These are phyloP conservation scores for Boloria selene DNA, from an alignment of 2,888 invertebrate genomes.

Conservation along the genomic window DNA sequence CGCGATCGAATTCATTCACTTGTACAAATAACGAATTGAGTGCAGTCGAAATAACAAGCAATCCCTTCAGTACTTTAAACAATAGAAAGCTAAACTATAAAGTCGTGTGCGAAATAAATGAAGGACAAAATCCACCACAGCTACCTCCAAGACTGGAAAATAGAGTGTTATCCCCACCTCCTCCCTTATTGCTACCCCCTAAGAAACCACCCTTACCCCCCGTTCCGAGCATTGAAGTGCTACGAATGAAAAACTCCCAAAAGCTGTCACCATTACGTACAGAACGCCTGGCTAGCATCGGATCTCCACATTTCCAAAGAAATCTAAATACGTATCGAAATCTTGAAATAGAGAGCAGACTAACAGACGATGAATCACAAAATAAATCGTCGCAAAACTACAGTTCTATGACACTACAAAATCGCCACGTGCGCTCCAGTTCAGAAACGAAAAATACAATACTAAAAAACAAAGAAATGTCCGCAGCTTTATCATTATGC, in stretches of 20 bases:
- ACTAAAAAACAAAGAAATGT: conserved; percentile 73
- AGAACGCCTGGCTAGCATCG: conserved; percentile 83
- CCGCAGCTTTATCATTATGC: conserved; percentile 72
- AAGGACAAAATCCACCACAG: conserved; percentile 72
- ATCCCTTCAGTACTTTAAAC: conserved; percentile 74
- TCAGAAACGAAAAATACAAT: conserved; percentile 78
- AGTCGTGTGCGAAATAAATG: conserved; percentile 74
- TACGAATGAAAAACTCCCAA: conserved; percentile 80
- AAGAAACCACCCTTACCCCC: conserved; percentile 89
- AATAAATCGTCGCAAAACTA: conserved; percentile 61
- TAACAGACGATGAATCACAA: conserved; percentile 62
- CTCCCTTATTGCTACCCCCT: conserved; percentile 83
- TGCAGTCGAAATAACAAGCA: conserved; percentile 70
- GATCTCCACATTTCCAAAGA: conserved; percentile 84
- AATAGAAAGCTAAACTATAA: conserved; percentile 73
- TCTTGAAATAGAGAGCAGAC: conserved; percentile 76
- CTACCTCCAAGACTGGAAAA: conserved; percentile 78
- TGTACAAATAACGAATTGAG: conserved; percentile 70
- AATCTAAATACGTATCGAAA: conserved; percentile 82
- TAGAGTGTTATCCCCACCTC: conserved; percentile 70
- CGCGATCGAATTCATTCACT: conserved; percentile 82
- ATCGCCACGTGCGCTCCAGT: conserved; percentile 71
- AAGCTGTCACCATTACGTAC: conserved; percentile 68
- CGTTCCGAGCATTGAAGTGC: conserved; percentile 84
- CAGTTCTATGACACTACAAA: conserved; percentile 72